Evolutionary conservation across 2,888 invertebrate genomes (phyloP).

Genomic region (Masnerella sp.): DNA sequence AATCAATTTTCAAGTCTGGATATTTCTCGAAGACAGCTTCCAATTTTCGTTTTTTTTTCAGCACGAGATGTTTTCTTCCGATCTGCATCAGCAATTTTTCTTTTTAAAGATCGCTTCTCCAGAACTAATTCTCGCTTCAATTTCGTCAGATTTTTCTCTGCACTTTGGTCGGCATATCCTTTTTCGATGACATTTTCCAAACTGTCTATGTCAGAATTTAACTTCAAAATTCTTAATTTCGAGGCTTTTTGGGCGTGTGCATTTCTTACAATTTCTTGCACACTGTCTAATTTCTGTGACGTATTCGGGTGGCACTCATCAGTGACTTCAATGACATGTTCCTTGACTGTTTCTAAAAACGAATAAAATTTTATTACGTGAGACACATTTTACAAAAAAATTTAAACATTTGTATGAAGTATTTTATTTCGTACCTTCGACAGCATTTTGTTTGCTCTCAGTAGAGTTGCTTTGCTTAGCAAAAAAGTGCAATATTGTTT

Average conservation of each 20-base stretch:
- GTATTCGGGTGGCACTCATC: constrained; percentile 8
- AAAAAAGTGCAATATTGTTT: constrained; percentile 17
- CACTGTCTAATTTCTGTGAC: constrained; percentile 9
- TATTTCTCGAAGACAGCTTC: constrained; percentile 15
- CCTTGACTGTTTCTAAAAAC: not conserved
- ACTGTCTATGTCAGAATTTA: constrained; percentile 20
- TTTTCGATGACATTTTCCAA: constrained; percentile 20
- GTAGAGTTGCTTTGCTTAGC: not conserved
- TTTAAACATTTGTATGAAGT: no score
- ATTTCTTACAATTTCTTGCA: constrained; percentile 5
- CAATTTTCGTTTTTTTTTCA: constrained; percentile 28
- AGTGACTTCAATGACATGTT: not conserved
- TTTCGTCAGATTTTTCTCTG: constrained; percentile 15
- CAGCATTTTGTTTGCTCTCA: not conserved
- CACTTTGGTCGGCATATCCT: constrained; percentile 18
- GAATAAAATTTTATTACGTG: no score
- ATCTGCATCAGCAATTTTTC: constrained; percentile 28
- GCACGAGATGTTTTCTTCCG: constrained; percentile 16
- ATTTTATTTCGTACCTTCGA: no score
- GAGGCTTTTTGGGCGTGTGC: constrained; percentile 18
- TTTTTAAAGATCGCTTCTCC: constrained; percentile 16
- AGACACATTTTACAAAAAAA: no score
- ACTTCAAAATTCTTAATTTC: constrained; percentile 8
- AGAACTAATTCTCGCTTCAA: constrained; percentile 15
- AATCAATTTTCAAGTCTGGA: constrained; percentile 20